Percentiles rank a stretch among this genome's conserved stretches.
Evolutionary conservation across 2,888 invertebrate genomes (phyloP).

Genomic region (Mystacides longicornis): DNA sequence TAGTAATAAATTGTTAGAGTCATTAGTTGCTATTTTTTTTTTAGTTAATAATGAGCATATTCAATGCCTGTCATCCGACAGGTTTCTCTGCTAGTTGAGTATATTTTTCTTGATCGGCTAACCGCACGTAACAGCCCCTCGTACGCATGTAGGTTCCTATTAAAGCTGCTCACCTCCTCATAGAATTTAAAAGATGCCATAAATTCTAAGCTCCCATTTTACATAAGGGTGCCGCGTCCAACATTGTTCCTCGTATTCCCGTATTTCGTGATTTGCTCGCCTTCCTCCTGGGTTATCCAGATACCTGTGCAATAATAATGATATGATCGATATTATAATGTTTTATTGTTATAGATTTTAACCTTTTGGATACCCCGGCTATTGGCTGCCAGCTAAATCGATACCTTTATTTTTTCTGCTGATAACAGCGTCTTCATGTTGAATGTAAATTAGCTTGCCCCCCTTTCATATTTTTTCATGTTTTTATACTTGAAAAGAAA

Average conservation of each 20-base stretch:
- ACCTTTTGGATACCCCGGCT: neutral
- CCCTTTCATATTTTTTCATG: neutral
- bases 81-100: neutral
- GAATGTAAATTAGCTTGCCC: constrained; percentile 1
- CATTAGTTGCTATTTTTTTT: too few species aligned
- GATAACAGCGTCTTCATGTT: constrained; percentile 1
- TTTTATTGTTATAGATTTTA: too few species aligned
- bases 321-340: neutral
- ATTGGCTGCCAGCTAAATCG: neutral
- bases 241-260: constrained; percentile 13
- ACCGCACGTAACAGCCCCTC: neutral
- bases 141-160: too few species aligned
- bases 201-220: constrained; percentile 24
- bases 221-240: constrained; percentile 22
- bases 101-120: neutral
- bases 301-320: neutral
- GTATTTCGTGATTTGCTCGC: constrained; percentile 17
- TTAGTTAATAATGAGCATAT: too few species aligned
- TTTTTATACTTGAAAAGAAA: neutral
- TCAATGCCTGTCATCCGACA: too few species aligned
- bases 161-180: neutral
- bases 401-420: constrained; percentile 6
- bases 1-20: too few species aligned
- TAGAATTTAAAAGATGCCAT: constrained; percentile 19
- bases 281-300: constrained; percentile 5